Evolutionary conservation across 2,797 vertebrate species (phyloP), one percentile per base, ranked within the genome.

Genomic region (Sebastes glaucus): DNA sequence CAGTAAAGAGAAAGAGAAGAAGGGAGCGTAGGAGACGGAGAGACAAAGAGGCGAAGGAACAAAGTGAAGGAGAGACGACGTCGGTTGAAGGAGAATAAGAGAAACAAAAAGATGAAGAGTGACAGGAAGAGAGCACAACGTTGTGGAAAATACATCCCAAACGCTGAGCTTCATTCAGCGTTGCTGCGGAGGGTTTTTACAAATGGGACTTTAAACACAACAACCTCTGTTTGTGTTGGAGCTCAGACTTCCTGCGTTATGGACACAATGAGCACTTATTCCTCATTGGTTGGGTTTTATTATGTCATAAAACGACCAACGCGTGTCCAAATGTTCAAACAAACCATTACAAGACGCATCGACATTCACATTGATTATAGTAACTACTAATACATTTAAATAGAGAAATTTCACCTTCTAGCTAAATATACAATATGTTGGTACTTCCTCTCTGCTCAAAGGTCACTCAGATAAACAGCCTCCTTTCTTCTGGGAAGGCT

Each of bases 111-210:
- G 73, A 85, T 25, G 33, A 85, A 55, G 20, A 70, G 13, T 42
- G 84, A 87, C 79, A 82, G 79, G 71, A 79, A 8, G 56, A 62
- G 83, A 76, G 30, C 86, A 70, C 49, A 57, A 18, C 32, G 3
- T 52, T 42, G 59, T 61, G 27, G 57, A 16, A 80, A 77, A 80
- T 11, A 27, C 20, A 46, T 46, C 42, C 74, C 53, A 5, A 69
- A 35, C 18, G 3, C 8, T 11, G 14, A 27, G 30, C 8, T 42
- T 20, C 56, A 14, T 52, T 64, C 72, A 7, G 10, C 22, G 52
- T 11, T 60, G 16, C 38, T 30, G 57, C 3, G 13, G 7, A 68
- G 8, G 55, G n/a, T 22, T 74, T 46, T 28, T n/a, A 38, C 22
- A 71, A 22, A 30, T 30, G 18, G 18, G 42, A 27, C 30, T 49